Percentiles rank a stretch among this genome's conserved stretches.
phyloP scores from a whole-genome alignment of 2,888 invertebrate species.

The Dione juno region DNA sequence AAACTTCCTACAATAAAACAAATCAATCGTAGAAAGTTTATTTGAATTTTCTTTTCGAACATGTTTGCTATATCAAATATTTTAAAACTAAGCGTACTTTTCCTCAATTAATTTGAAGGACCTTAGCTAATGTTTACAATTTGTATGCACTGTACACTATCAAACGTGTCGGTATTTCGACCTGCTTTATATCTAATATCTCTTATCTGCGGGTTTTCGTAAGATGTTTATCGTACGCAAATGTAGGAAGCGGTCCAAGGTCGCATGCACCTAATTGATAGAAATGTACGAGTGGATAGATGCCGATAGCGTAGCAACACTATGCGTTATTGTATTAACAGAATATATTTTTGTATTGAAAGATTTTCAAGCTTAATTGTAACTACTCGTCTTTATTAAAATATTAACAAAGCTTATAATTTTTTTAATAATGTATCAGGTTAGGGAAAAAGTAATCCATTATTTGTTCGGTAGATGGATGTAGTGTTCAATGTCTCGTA shows the following conservation, averaged over 20 bases:
- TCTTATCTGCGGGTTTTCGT: constrained; percentile 27
- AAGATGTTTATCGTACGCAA: constrained; percentile 37
- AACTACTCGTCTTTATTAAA: not conserved
- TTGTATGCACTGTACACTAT: constrained; percentile 26
- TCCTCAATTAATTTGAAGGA: constrained; percentile 5
- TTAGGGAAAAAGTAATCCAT: too few species aligned
- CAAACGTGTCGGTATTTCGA: constrained; percentile 30
- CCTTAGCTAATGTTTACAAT: constrained; percentile 9
- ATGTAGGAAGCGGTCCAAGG: constrained; percentile 46
- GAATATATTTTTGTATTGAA: not conserved
- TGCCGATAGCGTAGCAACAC: constrained; percentile 34
- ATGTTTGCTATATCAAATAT: not conserved
- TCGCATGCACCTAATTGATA: constrained; percentile 48
- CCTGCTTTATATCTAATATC: constrained; percentile 37
- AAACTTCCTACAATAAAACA: not conserved
- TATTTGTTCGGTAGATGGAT: too few species aligned
- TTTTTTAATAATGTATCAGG: too few species aligned
- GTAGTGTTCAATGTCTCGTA: too few species aligned
- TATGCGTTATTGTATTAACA: constrained; percentile 4
- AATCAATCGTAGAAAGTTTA: not conserved
- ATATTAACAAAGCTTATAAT: too few species aligned
- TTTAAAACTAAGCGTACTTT: not conserved
- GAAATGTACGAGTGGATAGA: constrained; percentile 47
- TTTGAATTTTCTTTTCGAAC: not conserved
- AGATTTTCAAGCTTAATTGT: not conserved